Evolutionary conservation across 2,797 vertebrate species (phyloP).

Genomic region (Danio albolineatus): DNA sequence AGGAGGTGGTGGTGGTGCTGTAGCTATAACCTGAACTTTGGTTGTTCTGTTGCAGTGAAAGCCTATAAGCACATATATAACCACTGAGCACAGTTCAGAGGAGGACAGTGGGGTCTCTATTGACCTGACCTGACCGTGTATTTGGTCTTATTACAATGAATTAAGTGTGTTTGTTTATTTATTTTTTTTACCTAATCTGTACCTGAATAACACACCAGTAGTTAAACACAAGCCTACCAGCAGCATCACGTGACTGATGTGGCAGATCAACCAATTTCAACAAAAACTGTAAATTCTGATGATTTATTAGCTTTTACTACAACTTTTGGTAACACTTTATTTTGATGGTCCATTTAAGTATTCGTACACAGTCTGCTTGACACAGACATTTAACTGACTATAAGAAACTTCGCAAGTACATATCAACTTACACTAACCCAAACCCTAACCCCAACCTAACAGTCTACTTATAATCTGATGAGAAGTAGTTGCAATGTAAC

Average conservation of each 20-base stretch:
- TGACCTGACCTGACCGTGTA: constrained; percentile 40
- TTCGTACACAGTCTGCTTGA: too few relatives aligned
- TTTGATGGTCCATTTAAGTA: too few relatives aligned
- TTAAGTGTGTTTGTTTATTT: not conserved
- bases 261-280: constrained; percentile 5
- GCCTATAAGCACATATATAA: constrained; percentile 11
- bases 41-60: constrained; percentile 31
- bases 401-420: too few relatives aligned
- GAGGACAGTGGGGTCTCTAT: not conserved
- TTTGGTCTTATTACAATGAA: not conserved
- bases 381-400: too few relatives aligned
- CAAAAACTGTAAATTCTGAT: not conserved
- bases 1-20: not conserved
- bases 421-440: too few relatives aligned
- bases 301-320: not conserved
- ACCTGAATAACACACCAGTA: not conserved
- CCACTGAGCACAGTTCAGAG: constrained; percentile 28
- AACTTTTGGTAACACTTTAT: too few relatives aligned
- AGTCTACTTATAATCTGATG: too few relatives aligned
- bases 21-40: constrained; percentile 29
- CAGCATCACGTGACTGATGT: not conserved
- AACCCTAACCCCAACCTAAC: too few relatives aligned
- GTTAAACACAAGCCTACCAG: not conserved
- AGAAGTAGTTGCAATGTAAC: too few relatives aligned
- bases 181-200: not conserved